Base-by-base conservation (phyloP, 2,113 vertebrate genomes). In the Nothobranchius furzeri region DNA sequence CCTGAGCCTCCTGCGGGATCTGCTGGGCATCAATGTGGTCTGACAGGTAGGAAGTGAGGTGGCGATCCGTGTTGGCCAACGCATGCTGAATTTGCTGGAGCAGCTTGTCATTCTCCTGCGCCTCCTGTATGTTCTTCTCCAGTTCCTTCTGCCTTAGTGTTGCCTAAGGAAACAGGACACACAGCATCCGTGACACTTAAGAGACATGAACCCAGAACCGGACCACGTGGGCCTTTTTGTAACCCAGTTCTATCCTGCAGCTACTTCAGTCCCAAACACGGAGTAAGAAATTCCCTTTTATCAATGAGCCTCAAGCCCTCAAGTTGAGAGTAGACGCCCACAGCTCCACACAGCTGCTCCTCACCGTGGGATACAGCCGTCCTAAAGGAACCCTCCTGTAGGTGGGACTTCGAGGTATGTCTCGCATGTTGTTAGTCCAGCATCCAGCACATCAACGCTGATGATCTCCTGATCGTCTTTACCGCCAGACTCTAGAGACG, bases 1-100 rank as follows among this genome's bases (percentile, higher is more conserved):
- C 98, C 95, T 95, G 97, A 30, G 98, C 94, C 87, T 99, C 96
- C 90, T 98, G 96, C 17, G 97, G 97, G 71, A 98, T 94, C 81
- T 98, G 97, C 43, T 91, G 93, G 70, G 96, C 97, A n/a, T 99
- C 98, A 49, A 96, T 92, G 71, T 95, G 95, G 86, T 99, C 95
- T 3, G 92, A 88, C 83, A 94, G 84, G 78, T 96, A 99, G 35
- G 94, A 85, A 42, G 92, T 69, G 51, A 99, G 84, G 89, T 98
- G 95, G n/a, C 94, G 94, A 84, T 99, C 96, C 24, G 95, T 94
- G 69, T 81, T 89, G 66, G 91, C 90, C 49, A 99, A 91, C 10
- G 95, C 94, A 2, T 98, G 96, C 55, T 96, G 95, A 85, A 99
- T 96, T 77, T 94, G 81, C 48, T 92, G 88, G 47, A 99, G 94